Evolutionary conservation across 2,888 invertebrate species (phyloP).

Genomic region (Thalpophila matura): DNA sequence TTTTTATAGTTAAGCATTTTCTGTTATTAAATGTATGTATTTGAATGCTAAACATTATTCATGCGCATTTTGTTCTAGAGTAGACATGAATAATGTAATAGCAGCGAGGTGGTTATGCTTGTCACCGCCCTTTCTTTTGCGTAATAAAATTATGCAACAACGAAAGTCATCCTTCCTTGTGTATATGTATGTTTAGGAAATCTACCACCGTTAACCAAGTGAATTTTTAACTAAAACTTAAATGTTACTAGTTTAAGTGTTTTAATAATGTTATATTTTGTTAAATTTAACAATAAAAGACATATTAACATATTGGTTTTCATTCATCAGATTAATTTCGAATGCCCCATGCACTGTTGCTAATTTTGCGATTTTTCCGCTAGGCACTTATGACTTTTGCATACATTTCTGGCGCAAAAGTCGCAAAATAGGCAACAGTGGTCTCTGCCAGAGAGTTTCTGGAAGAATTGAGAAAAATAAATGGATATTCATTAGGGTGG

Average conservation of each 20-base stretch:
- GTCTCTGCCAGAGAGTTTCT: too few relatives aligned
- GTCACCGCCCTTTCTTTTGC: constrained; percentile 76
- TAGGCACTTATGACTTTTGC: too few relatives aligned
- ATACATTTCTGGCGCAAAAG: too few relatives aligned
- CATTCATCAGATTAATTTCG: constrained; percentile 7
- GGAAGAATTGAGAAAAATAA: too few relatives aligned
- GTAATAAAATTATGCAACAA: constrained; percentile 82
- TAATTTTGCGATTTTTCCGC: too few relatives aligned
- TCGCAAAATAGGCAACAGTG: too few relatives aligned
- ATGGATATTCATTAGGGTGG: too few relatives aligned
- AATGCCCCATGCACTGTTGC: too few relatives aligned
- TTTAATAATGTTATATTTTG: constrained; percentile 86
- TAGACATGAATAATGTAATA: constrained; percentile 80
- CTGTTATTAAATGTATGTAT: constrained; percentile 58
- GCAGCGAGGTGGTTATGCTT: constrained; percentile 69
- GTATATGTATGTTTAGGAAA: constrained; percentile 59
- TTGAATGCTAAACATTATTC: constrained; percentile 76
- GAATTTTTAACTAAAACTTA: constrained; percentile 72
- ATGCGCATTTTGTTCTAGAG: constrained; percentile 70
- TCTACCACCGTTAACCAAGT: constrained; percentile 78
- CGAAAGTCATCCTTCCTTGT: constrained; percentile 73
- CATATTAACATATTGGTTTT: constrained; percentile 73
- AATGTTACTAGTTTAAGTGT: constrained; percentile 82
- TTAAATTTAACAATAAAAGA: constrained; percentile 90
- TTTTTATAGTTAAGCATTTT: constrained; percentile 74